phyloP scores from a whole-genome alignment of 2,888 invertebrate genomes.

The Spilarctia lutea region DNA sequence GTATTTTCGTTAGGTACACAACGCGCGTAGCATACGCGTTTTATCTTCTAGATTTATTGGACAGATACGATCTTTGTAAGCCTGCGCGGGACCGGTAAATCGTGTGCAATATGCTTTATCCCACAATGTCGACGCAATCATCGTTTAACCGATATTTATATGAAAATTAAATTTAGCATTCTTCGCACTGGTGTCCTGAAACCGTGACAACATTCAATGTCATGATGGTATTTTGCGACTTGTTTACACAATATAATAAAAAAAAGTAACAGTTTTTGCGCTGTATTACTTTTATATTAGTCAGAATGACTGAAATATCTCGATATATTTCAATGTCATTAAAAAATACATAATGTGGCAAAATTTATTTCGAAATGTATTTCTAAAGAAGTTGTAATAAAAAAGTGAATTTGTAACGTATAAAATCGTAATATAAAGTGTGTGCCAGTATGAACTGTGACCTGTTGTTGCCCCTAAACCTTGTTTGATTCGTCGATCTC shows the following conservation, averaged over 20 bases:
- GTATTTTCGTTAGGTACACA: slow-evolving; percentile 65
- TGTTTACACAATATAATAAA: slow-evolving; percentile 31
- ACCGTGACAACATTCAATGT: slow-evolving; percentile 46
- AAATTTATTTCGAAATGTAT: slow-evolving; percentile 1
- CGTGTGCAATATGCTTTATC: slow-evolving; percentile 69
- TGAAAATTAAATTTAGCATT: slow-evolving; percentile 48
- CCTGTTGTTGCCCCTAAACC: slow-evolving; percentile 42
- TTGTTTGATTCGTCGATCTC: slow-evolving; percentile 38
- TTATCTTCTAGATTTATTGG: slow-evolving; percentile 83
- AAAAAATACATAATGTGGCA: slow-evolving; percentile 16
- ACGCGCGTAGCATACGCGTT: slow-evolving; percentile 57
- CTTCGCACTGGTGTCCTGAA: slow-evolving; percentile 37
- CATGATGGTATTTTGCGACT: slow-evolving; percentile 32
- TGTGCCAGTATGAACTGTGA: slow-evolving; percentile 46
- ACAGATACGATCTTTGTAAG: slow-evolving; percentile 79
- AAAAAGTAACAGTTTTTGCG: slow-evolving; percentile 14
- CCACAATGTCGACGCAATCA: slow-evolving; percentile 53
- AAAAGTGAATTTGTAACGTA: not conserved
- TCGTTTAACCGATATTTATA: slow-evolving; percentile 49
- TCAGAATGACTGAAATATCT: slow-evolving; percentile 22
- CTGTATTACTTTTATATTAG: slow-evolving; percentile 24
- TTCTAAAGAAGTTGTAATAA: not conserved
- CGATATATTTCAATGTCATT: slow-evolving; percentile 37
- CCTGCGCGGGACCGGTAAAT: slow-evolving; percentile 69
- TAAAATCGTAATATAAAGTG: slow-evolving; percentile 20